phyloP scores from a whole-genome alignment of 1,140 invertebrate genomes.

The Hypsibius dujardini region DNA sequence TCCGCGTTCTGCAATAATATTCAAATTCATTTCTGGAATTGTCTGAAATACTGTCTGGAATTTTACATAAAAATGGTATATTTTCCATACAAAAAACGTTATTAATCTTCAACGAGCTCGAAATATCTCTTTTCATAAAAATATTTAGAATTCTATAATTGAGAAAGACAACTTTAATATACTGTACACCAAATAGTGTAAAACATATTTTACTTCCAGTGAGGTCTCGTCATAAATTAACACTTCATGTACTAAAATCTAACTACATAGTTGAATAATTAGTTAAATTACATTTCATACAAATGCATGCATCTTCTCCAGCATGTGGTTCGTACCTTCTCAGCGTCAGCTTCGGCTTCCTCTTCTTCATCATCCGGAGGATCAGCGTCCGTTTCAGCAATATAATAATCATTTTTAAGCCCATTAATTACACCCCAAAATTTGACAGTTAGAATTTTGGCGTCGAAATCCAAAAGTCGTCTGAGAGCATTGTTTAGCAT shows the following conservation, averaged over 20 bases:
- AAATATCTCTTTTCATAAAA: not conserved
- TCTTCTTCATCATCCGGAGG: constrained; percentile 25
- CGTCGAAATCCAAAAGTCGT: constrained; percentile 4
- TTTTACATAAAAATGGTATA: not conserved
- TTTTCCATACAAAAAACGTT: not conserved
- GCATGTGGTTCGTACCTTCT: not conserved
- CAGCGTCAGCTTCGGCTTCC: constrained; percentile 22
- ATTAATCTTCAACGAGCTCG: not conserved
- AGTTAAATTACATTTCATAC: not conserved
- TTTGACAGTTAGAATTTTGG: constrained; percentile 3
- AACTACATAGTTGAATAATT: not conserved
- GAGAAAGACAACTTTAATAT: not conserved
- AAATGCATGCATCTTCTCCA: not conserved
- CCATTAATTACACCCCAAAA: constrained; percentile 28
- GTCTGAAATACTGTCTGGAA: not conserved
- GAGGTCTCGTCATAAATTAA: not conserved
- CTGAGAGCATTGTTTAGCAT: not conserved
- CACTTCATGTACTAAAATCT: not conserved
- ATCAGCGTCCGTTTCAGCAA: constrained; percentile 25
- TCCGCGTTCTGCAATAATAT: no score
- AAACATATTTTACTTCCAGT: constrained; percentile 14
- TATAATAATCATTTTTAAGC: constrained; percentile 24
- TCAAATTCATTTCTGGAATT: no score
- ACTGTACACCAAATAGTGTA: constrained; percentile 20
- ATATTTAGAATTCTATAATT: not conserved